phyloP scores from a whole-genome alignment of 2,797 vertebrate species.

The Ctenopoma kingsleyae region DNA sequence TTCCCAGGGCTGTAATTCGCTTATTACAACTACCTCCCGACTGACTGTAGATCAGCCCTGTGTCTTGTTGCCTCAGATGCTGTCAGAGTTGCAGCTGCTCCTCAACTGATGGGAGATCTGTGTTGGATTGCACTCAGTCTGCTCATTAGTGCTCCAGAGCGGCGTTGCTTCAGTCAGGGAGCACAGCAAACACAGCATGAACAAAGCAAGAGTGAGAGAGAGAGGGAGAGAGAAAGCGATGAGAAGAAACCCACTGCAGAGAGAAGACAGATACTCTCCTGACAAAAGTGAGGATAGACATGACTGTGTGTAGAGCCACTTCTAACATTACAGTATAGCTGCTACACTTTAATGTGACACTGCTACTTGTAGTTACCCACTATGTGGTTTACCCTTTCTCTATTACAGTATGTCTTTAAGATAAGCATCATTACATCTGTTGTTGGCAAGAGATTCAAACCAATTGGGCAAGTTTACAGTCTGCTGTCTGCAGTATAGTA shows the following conservation, averaged over 20 bases:
- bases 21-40: constrained; percentile 20
- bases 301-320: constrained; percentile 41
- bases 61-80: constrained; percentile 51
- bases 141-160: constrained; percentile 75
- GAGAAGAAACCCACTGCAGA: constrained; percentile 66
- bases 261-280: constrained; percentile 57
- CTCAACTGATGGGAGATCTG: constrained; percentile 71
- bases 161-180: constrained; percentile 66
- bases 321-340: constrained; percentile 33
- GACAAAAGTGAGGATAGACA: constrained; percentile 63
- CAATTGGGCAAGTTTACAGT: constrained; percentile 1
- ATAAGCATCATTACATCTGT: neutral
- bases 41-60: constrained; percentile 70
- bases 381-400: no score
- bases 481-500: neutral
- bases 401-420: no score
- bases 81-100: constrained; percentile 54
- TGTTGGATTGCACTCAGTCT: constrained; percentile 47
- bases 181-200: constrained; percentile 62
- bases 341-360: constrained; percentile 7
- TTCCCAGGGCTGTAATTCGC: constrained; percentile 38
- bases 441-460: neutral
- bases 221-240: constrained; percentile 38
- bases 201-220: constrained; percentile 56
- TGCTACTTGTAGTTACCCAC: no score